Percentiles rank a stretch among this genome's conserved stretches.
These are phyloP conservation scores for Bucorvus abyssinicus DNA, from an alignment of 2,797 vertebrate genomes.

Conservation along the genomic window DNA sequence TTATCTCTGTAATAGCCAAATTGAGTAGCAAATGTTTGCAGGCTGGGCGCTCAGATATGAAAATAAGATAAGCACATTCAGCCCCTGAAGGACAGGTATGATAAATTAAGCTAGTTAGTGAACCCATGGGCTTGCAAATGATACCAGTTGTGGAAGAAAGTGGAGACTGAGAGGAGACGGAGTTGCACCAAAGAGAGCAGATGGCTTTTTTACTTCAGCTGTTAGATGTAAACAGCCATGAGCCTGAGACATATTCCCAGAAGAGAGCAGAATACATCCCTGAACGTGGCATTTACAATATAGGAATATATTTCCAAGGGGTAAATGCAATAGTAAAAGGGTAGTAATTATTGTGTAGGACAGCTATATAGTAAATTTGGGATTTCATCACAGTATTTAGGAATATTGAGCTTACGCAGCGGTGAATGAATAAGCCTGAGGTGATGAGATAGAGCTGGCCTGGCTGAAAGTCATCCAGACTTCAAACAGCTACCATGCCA, in stretches of 20 bases:
- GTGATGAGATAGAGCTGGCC: background rate
- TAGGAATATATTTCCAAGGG: background rate
- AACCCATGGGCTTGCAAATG: background rate
- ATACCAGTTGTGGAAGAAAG: background rate
- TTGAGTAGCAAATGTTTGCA: background rate
- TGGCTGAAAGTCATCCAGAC: background rate
- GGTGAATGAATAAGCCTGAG: background rate
- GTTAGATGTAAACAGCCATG: background rate
- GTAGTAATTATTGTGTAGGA: background rate
- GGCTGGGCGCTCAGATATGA: background rate
- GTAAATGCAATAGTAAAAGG: background rate
- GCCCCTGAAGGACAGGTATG: background rate
- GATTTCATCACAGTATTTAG: background rate
- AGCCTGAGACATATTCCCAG: background rate
- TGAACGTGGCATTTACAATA: background rate
- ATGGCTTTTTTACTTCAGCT: background rate
- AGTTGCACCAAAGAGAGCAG: background rate
- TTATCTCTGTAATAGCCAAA: background rate
- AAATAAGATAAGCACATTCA: background rate
- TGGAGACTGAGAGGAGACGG: fast-evolving
- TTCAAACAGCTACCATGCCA: background rate
- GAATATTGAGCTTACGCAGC: background rate
- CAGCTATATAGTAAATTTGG: background rate
- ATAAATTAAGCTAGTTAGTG: background rate
- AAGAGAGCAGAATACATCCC: background rate